Base-by-base conservation (phyloP, 2,797 vertebrate genomes). In the Clarias pachynema region DNA sequence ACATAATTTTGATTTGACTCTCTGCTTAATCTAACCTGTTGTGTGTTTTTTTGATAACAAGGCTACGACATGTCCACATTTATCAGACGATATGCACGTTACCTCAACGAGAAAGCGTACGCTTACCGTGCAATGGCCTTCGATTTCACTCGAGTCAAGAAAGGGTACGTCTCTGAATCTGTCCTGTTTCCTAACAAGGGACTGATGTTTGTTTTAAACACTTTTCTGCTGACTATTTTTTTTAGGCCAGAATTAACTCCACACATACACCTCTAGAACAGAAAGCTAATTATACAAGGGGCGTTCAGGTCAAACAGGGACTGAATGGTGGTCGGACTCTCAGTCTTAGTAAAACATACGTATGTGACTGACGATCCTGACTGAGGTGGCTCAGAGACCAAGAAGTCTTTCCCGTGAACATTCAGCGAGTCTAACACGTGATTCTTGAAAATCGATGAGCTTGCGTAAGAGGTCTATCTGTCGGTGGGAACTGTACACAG, bases 11-110 rank as follows among this genome's bases (percentile, higher is more conserved):
- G 20, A 60, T 49, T 29, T 59, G 18, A n/a, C 0, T 18, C 1
- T 1, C 15, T 31, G 10, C 26, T 62, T 82, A 56, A 49, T 59
- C 15, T 18, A 7, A 15, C 20, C 34, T 7, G 3, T 73, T 70
- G 12, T 74, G 49, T 74, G 57, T 56, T 34, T 37, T 85, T 86
- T 75, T 53, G 4, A 8, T 49, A 59, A 81, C 69, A 84, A 99
- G 98, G 98, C 91, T 99, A 99, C 88, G 98, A 99, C 92, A 99
- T 99, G 98, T 99, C 98, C 73, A 99, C 98, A 74, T 99, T 99
- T 93, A 99, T 99, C 95, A 97, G 98, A 93, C 96, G 98, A 88
- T 99, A 99, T 77, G 99, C 97, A 89, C 97, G 98, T 89, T 99
- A 99, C 90, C 95, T 99, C 94, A 99, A 99, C 85, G 98, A 99